Conservation (phyloP, 2,113 vertebrate genomes). For the Phyllopteryx taeniolatus region DNA sequence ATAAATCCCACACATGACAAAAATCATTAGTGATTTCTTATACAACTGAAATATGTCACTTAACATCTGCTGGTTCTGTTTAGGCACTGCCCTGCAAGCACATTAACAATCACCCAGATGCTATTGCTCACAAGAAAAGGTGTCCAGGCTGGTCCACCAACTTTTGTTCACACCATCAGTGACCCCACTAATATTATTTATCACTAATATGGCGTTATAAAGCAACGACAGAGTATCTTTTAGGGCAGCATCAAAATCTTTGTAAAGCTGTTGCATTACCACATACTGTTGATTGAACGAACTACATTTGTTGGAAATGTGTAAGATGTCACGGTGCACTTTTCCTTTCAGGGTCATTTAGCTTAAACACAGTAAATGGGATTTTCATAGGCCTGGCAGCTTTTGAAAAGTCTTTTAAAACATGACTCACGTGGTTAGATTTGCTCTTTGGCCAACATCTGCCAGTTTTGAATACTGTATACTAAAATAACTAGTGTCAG, state of each 20-base stretch:
- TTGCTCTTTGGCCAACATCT: conserved; percentile 1
- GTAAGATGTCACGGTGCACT: not conserved
- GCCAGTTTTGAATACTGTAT: not conserved
- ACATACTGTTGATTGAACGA: not conserved
- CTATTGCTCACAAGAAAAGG: too few species aligned
- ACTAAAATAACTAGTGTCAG: not conserved
- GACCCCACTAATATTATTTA: too few species aligned
- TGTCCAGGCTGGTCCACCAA: too few species aligned
- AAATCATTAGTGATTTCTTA: not conserved
- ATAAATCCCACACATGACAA: not conserved
- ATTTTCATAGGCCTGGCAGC: not conserved
- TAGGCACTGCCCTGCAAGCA: too few species aligned
- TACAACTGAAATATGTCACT: not conserved
- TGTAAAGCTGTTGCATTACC: not conserved
- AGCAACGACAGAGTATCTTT: too few species aligned
- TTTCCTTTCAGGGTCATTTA: conserved; percentile 1
- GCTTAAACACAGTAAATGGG: not conserved
- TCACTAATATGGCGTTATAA: too few species aligned
- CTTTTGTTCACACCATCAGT: too few species aligned
- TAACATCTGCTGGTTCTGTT: not conserved
- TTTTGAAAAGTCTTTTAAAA: not conserved
- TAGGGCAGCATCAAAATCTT: not conserved
- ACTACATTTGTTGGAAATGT: not conserved
- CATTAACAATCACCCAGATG: too few species aligned
- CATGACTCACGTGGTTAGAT: not conserved